phyloP scores from a whole-genome alignment of 2,888 invertebrate species.

The Allygus modestus region DNA sequence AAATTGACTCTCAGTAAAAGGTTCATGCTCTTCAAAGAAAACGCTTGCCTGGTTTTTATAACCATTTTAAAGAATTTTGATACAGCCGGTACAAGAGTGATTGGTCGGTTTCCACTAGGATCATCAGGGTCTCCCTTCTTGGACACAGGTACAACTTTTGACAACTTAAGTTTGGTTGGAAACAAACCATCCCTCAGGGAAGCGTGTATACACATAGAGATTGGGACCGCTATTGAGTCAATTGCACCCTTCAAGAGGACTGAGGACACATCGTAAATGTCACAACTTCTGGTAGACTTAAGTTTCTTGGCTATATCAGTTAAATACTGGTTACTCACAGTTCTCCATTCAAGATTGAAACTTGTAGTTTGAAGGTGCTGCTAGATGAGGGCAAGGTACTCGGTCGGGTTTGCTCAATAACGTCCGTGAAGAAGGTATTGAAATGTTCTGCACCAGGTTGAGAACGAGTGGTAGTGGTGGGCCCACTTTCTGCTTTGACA shows the following conservation, averaged over 20 bases:
- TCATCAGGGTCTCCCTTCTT: slow-evolving; percentile 16
- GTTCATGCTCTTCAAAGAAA: slow-evolving; percentile 8
- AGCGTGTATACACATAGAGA: slow-evolving; percentile 6
- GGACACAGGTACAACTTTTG: too few relatives aligned
- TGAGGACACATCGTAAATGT: background rate
- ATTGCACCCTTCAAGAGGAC: background rate
- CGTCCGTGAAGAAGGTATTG: background rate
- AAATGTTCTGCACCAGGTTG: background rate
- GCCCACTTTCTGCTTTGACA: background rate
- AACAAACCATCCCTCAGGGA: background rate
- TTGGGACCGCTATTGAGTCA: background rate
- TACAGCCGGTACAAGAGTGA: slow-evolving; percentile 4
- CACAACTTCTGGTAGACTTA: background rate
- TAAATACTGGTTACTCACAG: background rate
- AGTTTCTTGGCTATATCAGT: background rate
- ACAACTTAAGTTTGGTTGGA: slow-evolving; percentile 28
- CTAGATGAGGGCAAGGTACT: background rate
- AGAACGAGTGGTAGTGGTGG: background rate
- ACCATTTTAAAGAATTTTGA: slow-evolving; percentile 6
- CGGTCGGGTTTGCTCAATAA: background rate
- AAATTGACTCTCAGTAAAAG: too few relatives aligned
- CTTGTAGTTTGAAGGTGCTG: background rate
- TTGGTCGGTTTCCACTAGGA: background rate
- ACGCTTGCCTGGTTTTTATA: background rate
- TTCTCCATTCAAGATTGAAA: background rate